Base-by-base conservation (phyloP, 2,888 invertebrate species). In the Ormyrus thymus region DNA sequence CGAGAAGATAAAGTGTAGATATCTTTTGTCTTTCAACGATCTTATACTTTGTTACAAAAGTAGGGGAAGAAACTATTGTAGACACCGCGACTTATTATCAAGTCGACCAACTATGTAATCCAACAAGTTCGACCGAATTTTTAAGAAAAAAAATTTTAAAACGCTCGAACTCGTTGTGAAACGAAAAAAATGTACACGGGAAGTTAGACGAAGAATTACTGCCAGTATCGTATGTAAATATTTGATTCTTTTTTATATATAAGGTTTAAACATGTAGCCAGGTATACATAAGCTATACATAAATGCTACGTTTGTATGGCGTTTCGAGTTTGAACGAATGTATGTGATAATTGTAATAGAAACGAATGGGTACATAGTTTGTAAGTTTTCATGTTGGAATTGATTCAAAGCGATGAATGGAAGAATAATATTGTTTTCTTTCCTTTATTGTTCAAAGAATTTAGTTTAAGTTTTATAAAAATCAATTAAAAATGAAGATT, bases 151-250 rank as follows among this genome's bases (percentile, higher is more conserved):
- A 56, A 58, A 10, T 56, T 66, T 79, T 75, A 13, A 75, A 62
- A 45, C 11, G 78, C 58, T 76, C 66, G 64, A 72, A 59, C 45
- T 70, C 58, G 58, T 46, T 53, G 55, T 62, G 29, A 71, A 51
- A 68, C 7, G 51, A 43, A 43, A 66, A 48, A 68, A 66, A 69
- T 58, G 58, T 76, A 58, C 66, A 76, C 66, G 65, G 10, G 56
- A 78, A 78, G 59, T 72, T 81, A 75, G 75, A 69, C 10, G 72
- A 81, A 76, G 55, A 75, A 81, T 81, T 77, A 81, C 81, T 81
- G 81, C 79, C 81, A 81, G 81, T 81, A 81, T 81, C 77, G 73
- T 78, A 74, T 81, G 81, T 81, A 81, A 70, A 81, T 81, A 81
- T 77, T 29, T 61, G 58, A 81, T 78, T 78, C 61, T 76, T 70